Percentiles rank a stretch among this genome's conserved stretches.
These are phyloP conservation scores for Danio aesculapii DNA, from an alignment of 2,797 vertebrate species.

Conservation along the genomic window DNA sequence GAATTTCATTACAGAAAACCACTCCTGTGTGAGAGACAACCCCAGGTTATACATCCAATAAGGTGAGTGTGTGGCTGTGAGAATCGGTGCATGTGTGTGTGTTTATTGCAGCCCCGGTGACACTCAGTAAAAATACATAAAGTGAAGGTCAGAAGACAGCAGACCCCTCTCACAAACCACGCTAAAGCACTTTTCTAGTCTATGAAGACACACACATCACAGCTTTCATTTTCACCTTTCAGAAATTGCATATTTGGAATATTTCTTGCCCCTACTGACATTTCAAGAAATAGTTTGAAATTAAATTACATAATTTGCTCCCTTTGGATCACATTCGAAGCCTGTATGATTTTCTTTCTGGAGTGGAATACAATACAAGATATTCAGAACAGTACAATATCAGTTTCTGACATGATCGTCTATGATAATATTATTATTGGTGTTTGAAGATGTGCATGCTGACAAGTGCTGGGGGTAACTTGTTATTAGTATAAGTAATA, in stretches of 20 bases:
- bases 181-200: slow-evolving; percentile 2
- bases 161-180: slow-evolving; percentile 21
- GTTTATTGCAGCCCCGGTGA: slow-evolving; percentile 24
- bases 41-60: slow-evolving; percentile 54
- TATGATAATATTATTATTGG: too few species aligned
- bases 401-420: neutral
- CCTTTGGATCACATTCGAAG: neutral
- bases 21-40: slow-evolving; percentile 59
- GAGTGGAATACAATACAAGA: neutral
- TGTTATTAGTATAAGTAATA: too few species aligned
- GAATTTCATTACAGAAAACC: slow-evolving; percentile 63
- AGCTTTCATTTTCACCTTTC: slow-evolving; percentile 6
- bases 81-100: slow-evolving; percentile 25
- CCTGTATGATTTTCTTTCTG: neutral
- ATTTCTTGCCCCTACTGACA: neutral
- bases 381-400: neutral
- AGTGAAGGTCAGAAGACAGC: slow-evolving; percentile 48
- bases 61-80: slow-evolving; percentile 42
- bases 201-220: neutral
- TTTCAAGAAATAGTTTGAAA: neutral
- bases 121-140: slow-evolving; percentile 49
- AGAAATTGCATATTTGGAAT: neutral
- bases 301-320: neutral
- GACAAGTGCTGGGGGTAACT: too few species aligned
- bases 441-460: too few species aligned